Conservation (phyloP, 2,888 invertebrate species). For the Drosophila limbata region DNA sequence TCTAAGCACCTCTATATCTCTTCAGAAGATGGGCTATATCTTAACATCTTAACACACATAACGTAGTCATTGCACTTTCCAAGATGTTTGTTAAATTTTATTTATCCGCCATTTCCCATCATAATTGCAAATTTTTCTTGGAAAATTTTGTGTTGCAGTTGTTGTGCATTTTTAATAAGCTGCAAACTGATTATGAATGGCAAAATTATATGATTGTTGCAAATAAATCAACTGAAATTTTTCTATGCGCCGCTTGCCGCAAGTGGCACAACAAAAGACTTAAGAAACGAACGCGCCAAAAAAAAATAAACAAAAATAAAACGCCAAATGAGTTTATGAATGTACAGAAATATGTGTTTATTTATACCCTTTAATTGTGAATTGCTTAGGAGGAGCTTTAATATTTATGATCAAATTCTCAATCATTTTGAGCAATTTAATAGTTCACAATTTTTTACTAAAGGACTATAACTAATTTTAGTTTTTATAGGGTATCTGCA, state of each 20-base stretch:
- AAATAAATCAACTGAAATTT: conserved; percentile 60
- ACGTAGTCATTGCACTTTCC: conserved; percentile 16
- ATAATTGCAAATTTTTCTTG: conserved; percentile 38
- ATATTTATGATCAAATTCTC: neutral
- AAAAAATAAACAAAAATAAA: conserved; percentile 31
- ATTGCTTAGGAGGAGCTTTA: neutral
- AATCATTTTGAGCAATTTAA: neutral
- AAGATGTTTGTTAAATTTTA: conserved; percentile 19
- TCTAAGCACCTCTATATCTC: neutral
- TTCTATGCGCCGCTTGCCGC: conserved; percentile 14
- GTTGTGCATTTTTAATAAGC: conserved; percentile 33
- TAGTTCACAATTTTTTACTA: neutral
- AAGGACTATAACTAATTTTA: neutral
- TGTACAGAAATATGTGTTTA: neutral
- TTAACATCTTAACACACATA: conserved; percentile 10
- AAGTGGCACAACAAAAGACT: conserved; percentile 74
- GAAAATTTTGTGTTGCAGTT: conserved; percentile 12
- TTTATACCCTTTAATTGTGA: conserved; percentile 18
- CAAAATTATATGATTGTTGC: conserved; percentile 62
- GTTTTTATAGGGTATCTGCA: neutral
- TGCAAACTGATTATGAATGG: conserved; percentile 50
- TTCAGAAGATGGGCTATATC: neutral
- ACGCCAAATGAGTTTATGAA: conserved; percentile 24
- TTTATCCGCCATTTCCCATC: conserved; percentile 28
- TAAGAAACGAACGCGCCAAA: conserved; percentile 63